Percentiles rank a stretch among this genome's conserved stretches.
These are phyloP conservation scores for Acrocephalus arundinaceus DNA, from an alignment of 2,113 vertebrate species.

Conservation along the genomic window DNA sequence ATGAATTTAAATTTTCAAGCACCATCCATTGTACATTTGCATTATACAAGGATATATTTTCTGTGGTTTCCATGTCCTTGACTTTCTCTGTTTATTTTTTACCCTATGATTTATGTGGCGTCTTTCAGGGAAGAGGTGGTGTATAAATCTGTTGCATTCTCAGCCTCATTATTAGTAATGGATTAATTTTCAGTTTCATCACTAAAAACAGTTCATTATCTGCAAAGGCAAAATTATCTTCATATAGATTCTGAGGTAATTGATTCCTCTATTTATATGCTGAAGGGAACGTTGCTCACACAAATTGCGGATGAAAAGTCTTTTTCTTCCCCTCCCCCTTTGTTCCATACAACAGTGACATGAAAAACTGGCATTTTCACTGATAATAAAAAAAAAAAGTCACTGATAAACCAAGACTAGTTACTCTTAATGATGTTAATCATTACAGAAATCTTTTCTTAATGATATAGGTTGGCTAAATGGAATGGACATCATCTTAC, in stretches of 20 bases:
- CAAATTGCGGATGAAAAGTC: neutral
- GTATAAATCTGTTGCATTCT: slow-evolving; percentile 32
- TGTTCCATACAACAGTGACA: neutral
- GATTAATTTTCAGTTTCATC: slow-evolving; percentile 57
- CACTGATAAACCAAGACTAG: neutral
- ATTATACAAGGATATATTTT: neutral
- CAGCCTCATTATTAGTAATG: slow-evolving; percentile 59
- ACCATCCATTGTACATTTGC: neutral
- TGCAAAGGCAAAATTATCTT: slow-evolving; percentile 51
- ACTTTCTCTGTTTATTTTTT: slow-evolving; percentile 43
- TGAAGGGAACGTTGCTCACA: neutral
- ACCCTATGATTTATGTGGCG: neutral
- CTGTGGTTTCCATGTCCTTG: neutral
- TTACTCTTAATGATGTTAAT: neutral
- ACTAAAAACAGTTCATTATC: slow-evolving; percentile 52
- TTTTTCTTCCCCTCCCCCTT: neutral
- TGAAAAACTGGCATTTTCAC: neutral
- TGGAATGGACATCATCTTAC: neutral
- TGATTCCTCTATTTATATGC: slow-evolving; percentile 49
- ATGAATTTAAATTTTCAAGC: neutral
- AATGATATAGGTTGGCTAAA: neutral
- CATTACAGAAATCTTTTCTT: neutral
- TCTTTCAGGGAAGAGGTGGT: neutral
- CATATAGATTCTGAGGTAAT: slow-evolving; percentile 46
- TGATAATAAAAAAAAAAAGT: neutral